Percentiles rank a stretch among this genome's conserved stretches.
Evolutionary conservation across 2,797 vertebrate genomes (phyloP).

Genomic region (Avahi laniger): DNA sequence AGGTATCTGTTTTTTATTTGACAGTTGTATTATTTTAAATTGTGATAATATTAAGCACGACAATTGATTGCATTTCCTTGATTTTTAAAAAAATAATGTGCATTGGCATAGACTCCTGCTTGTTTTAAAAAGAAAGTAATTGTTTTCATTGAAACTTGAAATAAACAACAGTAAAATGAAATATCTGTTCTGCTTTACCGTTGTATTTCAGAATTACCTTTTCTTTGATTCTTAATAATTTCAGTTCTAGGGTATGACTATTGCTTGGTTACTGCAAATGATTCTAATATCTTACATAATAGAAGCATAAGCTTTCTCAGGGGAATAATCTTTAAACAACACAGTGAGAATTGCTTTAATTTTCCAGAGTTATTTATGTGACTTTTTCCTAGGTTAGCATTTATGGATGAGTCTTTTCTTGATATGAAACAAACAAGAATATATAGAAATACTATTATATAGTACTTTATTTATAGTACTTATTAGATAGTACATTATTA

Average conservation of each 20-base stretch:
- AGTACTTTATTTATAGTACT: too few relatives aligned
- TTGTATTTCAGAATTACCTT: constrained; percentile 22
- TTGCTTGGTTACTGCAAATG: constrained; percentile 50
- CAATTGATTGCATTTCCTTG: not conserved
- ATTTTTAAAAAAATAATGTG: not conserved
- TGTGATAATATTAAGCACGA: not conserved
- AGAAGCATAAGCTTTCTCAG: not conserved
- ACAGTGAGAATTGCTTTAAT: constrained; percentile 6
- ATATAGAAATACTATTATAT: not conserved
- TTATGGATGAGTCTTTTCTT: not conserved
- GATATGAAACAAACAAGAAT: not conserved
- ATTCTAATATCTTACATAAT: not conserved
- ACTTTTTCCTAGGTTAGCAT: not conserved
- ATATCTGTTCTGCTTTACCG: not conserved
- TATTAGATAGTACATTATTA: too few relatives aligned
- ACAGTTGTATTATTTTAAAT: not conserved
- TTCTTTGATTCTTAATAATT: constrained; percentile 37
- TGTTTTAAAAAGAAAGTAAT: constrained; percentile 39
- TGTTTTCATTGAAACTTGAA: not conserved
- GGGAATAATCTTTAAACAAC: not conserved
- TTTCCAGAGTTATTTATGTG: not conserved
- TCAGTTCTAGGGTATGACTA: constrained; percentile 15
- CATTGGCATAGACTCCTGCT: not conserved
- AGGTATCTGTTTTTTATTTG: not conserved
- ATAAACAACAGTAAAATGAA: not conserved